These are phyloP conservation scores for Euthynnus affinis DNA, from an alignment of 2,797 vertebrate species.

Conservation along the genomic window DNA sequence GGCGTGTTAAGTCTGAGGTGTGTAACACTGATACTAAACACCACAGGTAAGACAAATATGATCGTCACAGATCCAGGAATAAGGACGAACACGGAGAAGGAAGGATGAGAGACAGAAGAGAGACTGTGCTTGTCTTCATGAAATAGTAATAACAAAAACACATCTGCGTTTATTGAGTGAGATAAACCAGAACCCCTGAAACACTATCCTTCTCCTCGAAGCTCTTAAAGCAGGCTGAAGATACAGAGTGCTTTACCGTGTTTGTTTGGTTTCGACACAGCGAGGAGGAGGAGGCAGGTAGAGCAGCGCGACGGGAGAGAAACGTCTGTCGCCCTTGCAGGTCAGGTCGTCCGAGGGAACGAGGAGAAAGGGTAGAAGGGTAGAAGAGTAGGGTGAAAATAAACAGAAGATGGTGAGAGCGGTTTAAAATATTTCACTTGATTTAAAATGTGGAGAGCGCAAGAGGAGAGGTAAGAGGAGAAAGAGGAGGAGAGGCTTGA, in stretches of 20 bases:
- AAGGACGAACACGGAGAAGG: background rate
- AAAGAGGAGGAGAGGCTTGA: background rate
- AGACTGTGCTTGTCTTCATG: background rate
- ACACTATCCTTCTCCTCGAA: background rate
- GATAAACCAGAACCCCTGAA: background rate
- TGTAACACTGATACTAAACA: conserved; percentile 8
- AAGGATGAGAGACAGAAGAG: background rate
- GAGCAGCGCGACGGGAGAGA: conserved; percentile 6
- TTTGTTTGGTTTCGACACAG: conserved; percentile 39
- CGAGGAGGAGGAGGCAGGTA: conserved; percentile 12
- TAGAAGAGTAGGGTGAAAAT: background rate
- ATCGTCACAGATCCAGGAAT: background rate
- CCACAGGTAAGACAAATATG: background rate
- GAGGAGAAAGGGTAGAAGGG: background rate
- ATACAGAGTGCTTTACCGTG: background rate
- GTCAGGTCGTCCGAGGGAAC: conserved; percentile 7
- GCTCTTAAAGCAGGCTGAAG: background rate
- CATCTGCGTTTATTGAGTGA: conserved; percentile 20
- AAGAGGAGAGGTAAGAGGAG: conserved; percentile 4
- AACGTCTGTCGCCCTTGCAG: conserved; percentile 1
- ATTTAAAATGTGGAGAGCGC: background rate
- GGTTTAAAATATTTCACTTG: background rate
- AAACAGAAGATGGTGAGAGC: background rate
- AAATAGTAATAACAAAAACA: background rate
- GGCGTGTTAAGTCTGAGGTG: background rate